Conservation (phyloP, 2,888 invertebrate species). For the Stenodera caucasica region DNA sequence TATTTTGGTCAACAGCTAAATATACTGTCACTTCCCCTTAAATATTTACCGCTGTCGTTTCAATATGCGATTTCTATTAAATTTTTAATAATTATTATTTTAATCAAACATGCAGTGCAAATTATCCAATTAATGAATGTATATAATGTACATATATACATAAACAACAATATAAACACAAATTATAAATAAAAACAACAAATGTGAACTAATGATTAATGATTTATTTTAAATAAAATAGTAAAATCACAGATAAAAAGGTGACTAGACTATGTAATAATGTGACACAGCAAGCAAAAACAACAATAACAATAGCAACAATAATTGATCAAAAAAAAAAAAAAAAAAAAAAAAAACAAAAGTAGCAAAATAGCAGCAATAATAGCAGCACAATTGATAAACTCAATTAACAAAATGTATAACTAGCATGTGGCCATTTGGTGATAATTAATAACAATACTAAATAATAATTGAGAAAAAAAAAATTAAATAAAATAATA, state of each 20-base stretch:
- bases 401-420: constrained; percentile 3
- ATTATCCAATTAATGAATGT: constrained; percentile 8
- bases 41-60: constrained; percentile 14
- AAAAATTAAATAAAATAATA: not conserved
- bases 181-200: constrained; percentile 28
- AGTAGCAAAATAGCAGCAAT: constrained; percentile 13
- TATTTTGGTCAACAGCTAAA: constrained; percentile 27
- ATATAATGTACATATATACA: constrained; percentile 16
- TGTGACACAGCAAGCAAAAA: constrained; percentile 33
- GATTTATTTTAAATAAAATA: constrained; percentile 34
- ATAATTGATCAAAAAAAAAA: constrained; percentile 27
- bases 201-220: constrained; percentile 30
- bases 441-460: constrained; percentile 16
- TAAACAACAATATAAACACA: constrained; percentile 26
- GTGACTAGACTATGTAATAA: constrained; percentile 30
- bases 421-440: constrained; percentile 30
- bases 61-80: constrained; percentile 8
- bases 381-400: constrained; percentile 29
- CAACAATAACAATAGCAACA: constrained; percentile 20
- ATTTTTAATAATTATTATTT: constrained; percentile 13
- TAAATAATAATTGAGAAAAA: not conserved
- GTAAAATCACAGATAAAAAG: constrained; percentile 32
- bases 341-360: constrained; percentile 19
- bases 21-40: constrained; percentile 26
- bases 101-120: constrained; percentile 10